Conservation (phyloP, 1,140 invertebrate genomes). For the Philotrypesis tridentata region DNA sequence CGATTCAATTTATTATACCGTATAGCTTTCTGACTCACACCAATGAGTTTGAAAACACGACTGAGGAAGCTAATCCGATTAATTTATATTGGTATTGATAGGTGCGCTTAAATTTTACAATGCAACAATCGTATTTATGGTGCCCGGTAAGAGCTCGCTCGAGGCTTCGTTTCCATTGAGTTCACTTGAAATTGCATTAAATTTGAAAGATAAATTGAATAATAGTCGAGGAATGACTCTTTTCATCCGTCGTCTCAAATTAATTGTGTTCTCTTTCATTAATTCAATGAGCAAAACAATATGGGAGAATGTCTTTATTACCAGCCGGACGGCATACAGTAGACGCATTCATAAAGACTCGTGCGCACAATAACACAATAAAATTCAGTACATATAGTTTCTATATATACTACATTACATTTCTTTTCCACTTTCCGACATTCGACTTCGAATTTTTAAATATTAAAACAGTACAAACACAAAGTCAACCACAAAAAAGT, state of each 20-base stretch:
- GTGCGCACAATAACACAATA: not conserved
- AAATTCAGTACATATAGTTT: not conserved
- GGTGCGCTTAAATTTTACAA: not conserved
- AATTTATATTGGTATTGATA: not conserved
- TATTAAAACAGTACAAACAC: too few relatives aligned
- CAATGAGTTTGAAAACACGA: not conserved
- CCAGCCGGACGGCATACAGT: not conserved
- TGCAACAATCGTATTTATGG: too few relatives aligned
- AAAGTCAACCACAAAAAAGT: too few relatives aligned
- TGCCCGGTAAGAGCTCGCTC: too few relatives aligned
- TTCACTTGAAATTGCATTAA: conserved; percentile 6
- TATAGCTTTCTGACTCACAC: too few relatives aligned
- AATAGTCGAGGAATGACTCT: conserved; percentile 24
- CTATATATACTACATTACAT: too few relatives aligned
- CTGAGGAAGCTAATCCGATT: not conserved
- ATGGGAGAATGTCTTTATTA: not conserved
- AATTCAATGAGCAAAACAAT: conserved; percentile 1
- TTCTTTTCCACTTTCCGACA: too few relatives aligned
- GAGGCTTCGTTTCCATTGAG: conserved; percentile 8
- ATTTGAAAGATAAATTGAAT: conserved; percentile 34
- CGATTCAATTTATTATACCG: too few relatives aligned
- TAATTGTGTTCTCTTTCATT: conserved; percentile 14
- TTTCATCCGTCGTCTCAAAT: conserved; percentile 20
- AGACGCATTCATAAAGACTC: not conserved
- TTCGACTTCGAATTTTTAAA: too few relatives aligned